A percentile compares a stretch with the other conserved stretches of the same genome.
Conservation (phyloP, 2,888 invertebrate genomes). For the Drosophila picticornis region DNA sequence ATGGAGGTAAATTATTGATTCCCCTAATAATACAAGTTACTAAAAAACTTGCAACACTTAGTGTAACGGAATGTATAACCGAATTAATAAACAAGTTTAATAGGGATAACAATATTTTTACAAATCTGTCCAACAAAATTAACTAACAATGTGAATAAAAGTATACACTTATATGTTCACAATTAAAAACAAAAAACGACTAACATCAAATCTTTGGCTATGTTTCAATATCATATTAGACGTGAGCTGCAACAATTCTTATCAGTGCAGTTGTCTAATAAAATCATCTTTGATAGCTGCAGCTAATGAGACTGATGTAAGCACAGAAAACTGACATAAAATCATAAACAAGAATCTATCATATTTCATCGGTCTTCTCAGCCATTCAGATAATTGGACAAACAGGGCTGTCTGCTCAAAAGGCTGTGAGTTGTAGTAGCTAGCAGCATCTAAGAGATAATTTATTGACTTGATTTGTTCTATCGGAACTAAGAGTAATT, state of each 20-base stretch:
- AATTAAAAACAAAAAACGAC: background rate
- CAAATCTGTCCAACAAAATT: fast-evolving
- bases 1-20: background rate
- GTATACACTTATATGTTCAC: background rate
- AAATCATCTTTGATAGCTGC: background rate
- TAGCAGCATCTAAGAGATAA: background rate
- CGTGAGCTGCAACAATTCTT: background rate
- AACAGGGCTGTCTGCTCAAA: background rate
- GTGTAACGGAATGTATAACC: background rate
- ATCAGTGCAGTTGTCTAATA: background rate
- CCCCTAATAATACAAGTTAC: fast-evolving
- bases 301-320: background rate
- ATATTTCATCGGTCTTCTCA: no score
- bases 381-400: background rate
- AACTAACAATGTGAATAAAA: background rate
- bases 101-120: background rate
- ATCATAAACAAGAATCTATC: background rate
- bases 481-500: background rate
- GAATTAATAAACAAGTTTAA: background rate
- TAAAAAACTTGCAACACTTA: background rate
- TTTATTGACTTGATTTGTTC: background rate
- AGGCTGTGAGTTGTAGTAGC: background rate
- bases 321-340: background rate
- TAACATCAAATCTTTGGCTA: background rate
- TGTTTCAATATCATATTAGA: no score